A percentile compares a stretch with the other conserved stretches of the same genome.
Evolutionary conservation across 2,797 vertebrate genomes (phyloP).

Genomic region (Enoplosus armatus): DNA sequence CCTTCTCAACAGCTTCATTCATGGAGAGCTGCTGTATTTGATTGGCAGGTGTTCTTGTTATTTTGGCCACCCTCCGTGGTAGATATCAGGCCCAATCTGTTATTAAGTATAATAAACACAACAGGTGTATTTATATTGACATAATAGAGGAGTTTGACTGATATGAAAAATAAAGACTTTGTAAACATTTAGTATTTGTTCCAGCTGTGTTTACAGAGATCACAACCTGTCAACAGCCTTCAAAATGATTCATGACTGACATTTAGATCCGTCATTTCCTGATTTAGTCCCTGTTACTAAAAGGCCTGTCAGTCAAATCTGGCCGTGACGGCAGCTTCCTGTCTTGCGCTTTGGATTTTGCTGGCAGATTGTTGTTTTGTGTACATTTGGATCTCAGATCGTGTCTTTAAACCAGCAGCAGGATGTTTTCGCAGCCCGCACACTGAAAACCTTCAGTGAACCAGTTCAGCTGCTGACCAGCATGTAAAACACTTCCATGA

Average conservation of each 20-base stretch:
- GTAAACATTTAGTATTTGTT: too few species aligned
- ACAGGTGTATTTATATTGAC: not conserved
- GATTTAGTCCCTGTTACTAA: too few species aligned
- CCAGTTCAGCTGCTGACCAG: constrained; percentile 51
- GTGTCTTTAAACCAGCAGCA: constrained; percentile 29
- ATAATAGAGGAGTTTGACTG: not conserved
- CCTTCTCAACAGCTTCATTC: not conserved
- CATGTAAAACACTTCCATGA: constrained; percentile 51
- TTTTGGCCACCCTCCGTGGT: constrained; percentile 4
- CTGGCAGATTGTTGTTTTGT: constrained; percentile 1
- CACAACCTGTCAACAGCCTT: not conserved
- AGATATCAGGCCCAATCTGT: not conserved
- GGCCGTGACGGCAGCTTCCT: not conserved
- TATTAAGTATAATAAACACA: not conserved
- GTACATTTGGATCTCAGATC: constrained; percentile 18
- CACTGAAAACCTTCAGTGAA: constrained; percentile 21
- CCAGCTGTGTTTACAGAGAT: not conserved
- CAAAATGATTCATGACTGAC: not conserved
- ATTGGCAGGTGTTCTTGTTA: not conserved
- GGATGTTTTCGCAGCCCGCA: constrained; percentile 40
- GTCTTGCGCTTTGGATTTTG: not conserved
- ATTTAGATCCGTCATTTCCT: too few species aligned
- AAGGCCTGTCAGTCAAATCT: not conserved
- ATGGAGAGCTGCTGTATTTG: too few species aligned
- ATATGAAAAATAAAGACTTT: too few species aligned